Evolutionary conservation across 2,888 invertebrate genomes (phyloP).

Genomic region (Leptinotarsa juncta): DNA sequence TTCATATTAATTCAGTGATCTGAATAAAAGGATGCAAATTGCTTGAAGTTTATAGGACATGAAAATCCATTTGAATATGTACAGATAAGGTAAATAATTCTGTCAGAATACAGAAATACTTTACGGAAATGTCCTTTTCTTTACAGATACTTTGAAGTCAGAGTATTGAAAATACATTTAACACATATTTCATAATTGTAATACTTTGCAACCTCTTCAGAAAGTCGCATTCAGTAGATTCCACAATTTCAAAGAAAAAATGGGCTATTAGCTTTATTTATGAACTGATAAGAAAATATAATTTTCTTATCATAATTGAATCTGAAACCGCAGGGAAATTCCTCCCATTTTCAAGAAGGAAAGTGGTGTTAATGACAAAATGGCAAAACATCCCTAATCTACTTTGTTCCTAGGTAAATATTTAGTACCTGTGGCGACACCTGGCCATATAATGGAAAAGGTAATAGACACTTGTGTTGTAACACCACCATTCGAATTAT

Average conservation of each 20-base stretch:
- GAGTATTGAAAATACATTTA: neutral
- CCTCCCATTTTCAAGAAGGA: conserved; percentile 46
- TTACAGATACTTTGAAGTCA: neutral
- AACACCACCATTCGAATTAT: neutral
- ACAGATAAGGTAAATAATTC: no score
- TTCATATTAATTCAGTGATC: no score
- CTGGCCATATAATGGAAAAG: conserved; percentile 13
- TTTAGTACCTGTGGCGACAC: conserved; percentile 24
- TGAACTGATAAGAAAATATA: conserved; percentile 63
- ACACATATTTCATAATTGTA: conserved; percentile 46
- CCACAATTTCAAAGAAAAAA: conserved; percentile 45
- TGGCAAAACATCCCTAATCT: conserved; percentile 11
- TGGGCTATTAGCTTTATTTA: conserved; percentile 60
- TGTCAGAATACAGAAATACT: no score
- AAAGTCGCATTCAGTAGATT: conserved; percentile 49
- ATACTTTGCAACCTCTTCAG: conserved; percentile 52
- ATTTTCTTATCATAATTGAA: conserved; percentile 66
- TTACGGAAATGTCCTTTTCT: no score
- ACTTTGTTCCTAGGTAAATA: conserved; percentile 15
- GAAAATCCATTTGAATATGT: no score
- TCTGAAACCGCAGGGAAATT: conserved; percentile 56
- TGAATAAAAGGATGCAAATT: no score
- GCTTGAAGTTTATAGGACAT: no score
- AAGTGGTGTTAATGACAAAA: conserved; percentile 30
- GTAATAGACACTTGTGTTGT: neutral